phyloP scores from a whole-genome alignment of 2,797 vertebrate species.

The Todus mexicanus region DNA sequence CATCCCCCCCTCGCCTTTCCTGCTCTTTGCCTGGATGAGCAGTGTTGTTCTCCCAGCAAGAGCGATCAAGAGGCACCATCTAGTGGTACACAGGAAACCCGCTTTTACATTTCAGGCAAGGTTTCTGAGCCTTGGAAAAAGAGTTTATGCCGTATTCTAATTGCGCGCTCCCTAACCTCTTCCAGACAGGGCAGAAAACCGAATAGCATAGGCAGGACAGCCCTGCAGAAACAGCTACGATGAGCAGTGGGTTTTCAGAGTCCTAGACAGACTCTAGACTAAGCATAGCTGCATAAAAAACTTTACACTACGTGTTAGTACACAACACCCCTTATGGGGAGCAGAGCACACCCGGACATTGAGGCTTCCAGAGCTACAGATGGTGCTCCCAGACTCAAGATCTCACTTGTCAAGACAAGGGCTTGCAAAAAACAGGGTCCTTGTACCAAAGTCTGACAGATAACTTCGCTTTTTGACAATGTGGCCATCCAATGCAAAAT shows the following conservation, averaged over 20 bases:
- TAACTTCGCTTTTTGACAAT: background rate
- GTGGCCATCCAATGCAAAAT: background rate
- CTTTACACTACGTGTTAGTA: background rate
- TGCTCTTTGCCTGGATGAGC: background rate
- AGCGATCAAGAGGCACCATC: background rate
- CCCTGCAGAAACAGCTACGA: background rate
- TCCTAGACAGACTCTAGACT: background rate
- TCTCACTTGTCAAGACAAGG: background rate
- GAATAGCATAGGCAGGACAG: background rate
- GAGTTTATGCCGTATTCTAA: too few species aligned
- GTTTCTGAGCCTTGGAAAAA: background rate
- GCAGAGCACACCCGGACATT: background rate
- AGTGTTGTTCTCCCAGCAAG: fast-evolving
- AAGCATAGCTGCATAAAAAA: background rate
- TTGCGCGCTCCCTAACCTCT: background rate
- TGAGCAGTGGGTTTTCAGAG: background rate
- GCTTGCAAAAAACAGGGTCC: background rate
- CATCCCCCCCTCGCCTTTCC: fast-evolving
- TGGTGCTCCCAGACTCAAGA: background rate
- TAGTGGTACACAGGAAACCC: background rate
- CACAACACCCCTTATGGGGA: fast-evolving
- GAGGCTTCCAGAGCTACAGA: background rate
- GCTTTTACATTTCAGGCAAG: fast-evolving
- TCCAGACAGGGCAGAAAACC: background rate
- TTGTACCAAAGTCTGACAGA: background rate